Base-by-base conservation (phyloP, 2,888 invertebrate genomes). In the Phymatocera aterrima region DNA sequence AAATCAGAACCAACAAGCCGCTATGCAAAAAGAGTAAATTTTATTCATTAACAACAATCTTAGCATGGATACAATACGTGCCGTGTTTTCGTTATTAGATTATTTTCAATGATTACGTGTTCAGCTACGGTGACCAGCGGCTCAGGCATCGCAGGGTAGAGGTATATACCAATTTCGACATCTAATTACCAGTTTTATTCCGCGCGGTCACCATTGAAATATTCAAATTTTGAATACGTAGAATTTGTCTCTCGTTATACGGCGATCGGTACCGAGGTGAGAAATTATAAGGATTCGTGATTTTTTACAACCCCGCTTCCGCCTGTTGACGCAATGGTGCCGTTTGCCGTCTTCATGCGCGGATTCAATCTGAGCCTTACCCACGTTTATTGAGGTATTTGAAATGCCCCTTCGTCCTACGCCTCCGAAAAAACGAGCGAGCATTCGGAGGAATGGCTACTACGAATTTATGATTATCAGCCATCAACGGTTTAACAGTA, bases 321-420 rank as follows among this genome's bases (percentile, higher is more conserved):
- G 72, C 48, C 34, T 4, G 48, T 51, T 72, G 28, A 72, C 72
- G 72, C 72, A 72, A 72, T 28, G 34, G 51, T 34, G 34, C 51
- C 31, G 48, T 34, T 31, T 28, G 31, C 48, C 72, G 21, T 72
- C 68, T 68, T 40, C 31, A 72, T 72, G 43, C 34, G 72, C 48
- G 31, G 72, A 72, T 72, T 72, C 34, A 51, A 72, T 72, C 72
- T n/a, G 48, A 72, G 51, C 28, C 68, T 48, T 51, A 72, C n/a
- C n/a, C n/a, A n/a, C 72, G 72, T 72, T 72, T 51, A 72, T 72
- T 48, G 51, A 72, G 51, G 72, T 34, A 18, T 72, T 72, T 34
- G 72, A 51, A 72, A 72, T 72, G 72, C 51, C 31, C 51, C 72
- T 64, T 65, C 72, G 72, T 72, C 72, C 72, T 72, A 72, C 72